Evolutionary conservation across 2,888 invertebrate genomes (phyloP).

Genomic region (Smittia sp.): DNA sequence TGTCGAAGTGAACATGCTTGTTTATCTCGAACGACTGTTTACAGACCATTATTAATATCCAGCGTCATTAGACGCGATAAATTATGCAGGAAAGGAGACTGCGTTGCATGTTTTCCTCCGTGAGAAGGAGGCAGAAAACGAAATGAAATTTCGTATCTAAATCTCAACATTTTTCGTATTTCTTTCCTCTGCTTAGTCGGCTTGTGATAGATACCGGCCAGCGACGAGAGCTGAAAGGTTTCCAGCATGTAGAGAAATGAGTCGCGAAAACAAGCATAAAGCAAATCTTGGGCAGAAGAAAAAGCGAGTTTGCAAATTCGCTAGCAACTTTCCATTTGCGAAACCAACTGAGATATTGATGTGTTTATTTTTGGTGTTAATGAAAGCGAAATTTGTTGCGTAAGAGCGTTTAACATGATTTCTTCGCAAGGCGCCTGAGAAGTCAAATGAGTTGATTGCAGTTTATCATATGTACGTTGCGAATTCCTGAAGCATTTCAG

Average conservation of each 20-base stretch:
- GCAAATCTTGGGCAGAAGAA: neutral
- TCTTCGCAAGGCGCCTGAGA: too few species aligned
- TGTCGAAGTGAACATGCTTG: neutral
- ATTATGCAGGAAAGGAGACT: neutral
- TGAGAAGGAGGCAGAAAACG: too few species aligned
- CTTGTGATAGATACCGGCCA: neutral
- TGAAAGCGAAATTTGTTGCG: slow-evolving; percentile 14
- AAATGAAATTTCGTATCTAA: neutral
- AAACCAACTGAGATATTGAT: neutral
- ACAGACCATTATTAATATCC: neutral
- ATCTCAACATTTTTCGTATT: neutral
- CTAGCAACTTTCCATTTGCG: neutral
- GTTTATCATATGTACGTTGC: too few species aligned
- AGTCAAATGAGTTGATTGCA: neutral
- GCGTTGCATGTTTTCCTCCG: neutral
- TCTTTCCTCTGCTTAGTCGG: neutral
- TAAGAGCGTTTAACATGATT: neutral
- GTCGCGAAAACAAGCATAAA: neutral
- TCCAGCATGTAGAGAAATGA: neutral
- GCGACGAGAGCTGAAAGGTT: neutral
- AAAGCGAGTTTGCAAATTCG: neutral
- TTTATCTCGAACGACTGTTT: neutral
- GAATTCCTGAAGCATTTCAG: neutral
- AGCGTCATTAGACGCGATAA: slow-evolving; percentile 8
- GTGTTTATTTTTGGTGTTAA: slow-evolving; percentile 12